Conservation (phyloP, 2,888 invertebrate species). For the Drosophila heteroneura region DNA sequence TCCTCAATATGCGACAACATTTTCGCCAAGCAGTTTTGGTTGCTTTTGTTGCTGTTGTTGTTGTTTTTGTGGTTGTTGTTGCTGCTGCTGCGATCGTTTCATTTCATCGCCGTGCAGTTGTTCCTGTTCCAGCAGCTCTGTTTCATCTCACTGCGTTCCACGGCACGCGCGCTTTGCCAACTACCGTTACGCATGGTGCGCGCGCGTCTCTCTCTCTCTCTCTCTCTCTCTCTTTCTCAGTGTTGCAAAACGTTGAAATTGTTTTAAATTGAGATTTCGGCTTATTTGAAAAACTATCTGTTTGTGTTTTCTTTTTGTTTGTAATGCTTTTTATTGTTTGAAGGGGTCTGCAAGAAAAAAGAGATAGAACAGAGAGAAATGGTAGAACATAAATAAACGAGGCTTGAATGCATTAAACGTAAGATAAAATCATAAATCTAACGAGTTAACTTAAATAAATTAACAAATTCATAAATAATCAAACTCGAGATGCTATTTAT, state of each 20-base stretch:
- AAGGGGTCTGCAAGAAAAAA: conserved; percentile 75
- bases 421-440: conserved; percentile 15
- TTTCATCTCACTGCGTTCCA: conserved; percentile 58
- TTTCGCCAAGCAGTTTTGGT: conserved; percentile 42
- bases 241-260: conserved; percentile 42
- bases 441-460: conserved; percentile 1
- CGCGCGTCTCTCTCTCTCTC: conserved; percentile 33
- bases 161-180: conserved; percentile 51
- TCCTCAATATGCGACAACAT: conserved; percentile 77
- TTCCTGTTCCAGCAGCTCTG: conserved; percentile 38
- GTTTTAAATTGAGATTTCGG: conserved; percentile 1
- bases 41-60: conserved; percentile 14
- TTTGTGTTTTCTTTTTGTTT: conserved; percentile 16
- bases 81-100: conserved; percentile 25
- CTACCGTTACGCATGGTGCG: conserved; percentile 55
- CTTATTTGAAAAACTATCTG: conserved; percentile 2
- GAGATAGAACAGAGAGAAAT: conserved; percentile 70
- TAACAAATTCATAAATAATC: not conserved
- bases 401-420: conserved; percentile 42
- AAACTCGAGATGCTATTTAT: conserved; percentile 25
- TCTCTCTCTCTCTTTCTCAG: conserved; percentile 15
- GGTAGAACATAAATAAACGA: conserved; percentile 77
- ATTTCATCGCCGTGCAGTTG: conserved; percentile 36
- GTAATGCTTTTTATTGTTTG: conserved; percentile 12
- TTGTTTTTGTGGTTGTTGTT: conserved; percentile 14